A percentile compares a stretch with the other conserved stretches of the same genome.
Conservation (phyloP, 2,113 vertebrate species). For the Oxygymnocypris stewartii region DNA sequence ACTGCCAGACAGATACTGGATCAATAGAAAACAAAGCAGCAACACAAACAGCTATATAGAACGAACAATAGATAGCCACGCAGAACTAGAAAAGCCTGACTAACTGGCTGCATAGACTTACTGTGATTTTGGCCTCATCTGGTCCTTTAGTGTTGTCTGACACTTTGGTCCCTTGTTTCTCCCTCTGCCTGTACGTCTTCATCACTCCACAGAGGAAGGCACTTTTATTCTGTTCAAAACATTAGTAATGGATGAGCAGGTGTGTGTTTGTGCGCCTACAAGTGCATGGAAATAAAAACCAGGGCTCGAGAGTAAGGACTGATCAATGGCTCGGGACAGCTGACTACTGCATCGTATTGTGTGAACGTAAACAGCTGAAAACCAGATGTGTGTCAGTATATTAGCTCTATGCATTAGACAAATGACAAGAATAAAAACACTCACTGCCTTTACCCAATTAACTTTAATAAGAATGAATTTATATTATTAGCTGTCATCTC, state of each 20-base stretch:
- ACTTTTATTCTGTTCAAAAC: conserved; percentile 93
- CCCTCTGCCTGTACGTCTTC: conserved; percentile 99
- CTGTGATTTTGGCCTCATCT: conserved; percentile 99
- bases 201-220: conserved; percentile 99
- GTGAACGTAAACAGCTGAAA: background rate
- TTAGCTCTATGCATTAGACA: no score
- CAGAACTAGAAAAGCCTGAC: background rate
- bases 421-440: background rate
- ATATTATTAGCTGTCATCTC: background rate
- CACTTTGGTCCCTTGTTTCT: conserved; percentile 99
- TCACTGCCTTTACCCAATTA: background rate
- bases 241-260: background rate
- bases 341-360: background rate
- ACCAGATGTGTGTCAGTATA: background rate
- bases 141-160: conserved; percentile 99
- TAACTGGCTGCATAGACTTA: conserved; percentile 62
- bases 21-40: background rate
- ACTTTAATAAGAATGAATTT: background rate
- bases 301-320: background rate
- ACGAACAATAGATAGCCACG: background rate
- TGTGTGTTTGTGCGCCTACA: background rate
- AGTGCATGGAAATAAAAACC: background rate
- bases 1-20: background rate
- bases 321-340: background rate
- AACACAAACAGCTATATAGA: background rate